phyloP scores from a whole-genome alignment of 1,140 invertebrate genomes.

The Araneus ventricosus region DNA sequence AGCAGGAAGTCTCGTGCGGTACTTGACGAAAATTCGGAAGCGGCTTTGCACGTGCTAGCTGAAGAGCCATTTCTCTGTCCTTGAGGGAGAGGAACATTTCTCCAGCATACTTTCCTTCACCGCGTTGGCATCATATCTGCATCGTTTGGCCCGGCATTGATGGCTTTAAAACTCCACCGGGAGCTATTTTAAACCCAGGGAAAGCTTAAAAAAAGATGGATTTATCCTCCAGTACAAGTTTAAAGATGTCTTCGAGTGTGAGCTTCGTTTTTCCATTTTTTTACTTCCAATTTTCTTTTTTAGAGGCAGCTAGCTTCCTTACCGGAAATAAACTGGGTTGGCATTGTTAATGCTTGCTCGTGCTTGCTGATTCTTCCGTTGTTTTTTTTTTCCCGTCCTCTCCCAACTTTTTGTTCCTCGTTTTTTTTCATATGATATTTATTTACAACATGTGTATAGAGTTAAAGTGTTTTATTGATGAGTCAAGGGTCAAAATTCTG shows the following conservation, averaged over 20 bases:
- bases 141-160: constrained; percentile 33
- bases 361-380: not conserved
- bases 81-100: not conserved
- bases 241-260: not conserved
- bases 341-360: constrained; percentile 53
- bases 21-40: constrained; percentile 32
- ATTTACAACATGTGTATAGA: constrained; percentile 55
- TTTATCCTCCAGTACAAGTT: constrained; percentile 28
- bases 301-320: constrained; percentile 41
- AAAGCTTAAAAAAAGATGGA: constrained; percentile 35
- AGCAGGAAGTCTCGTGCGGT: not conserved
- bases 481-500: constrained; percentile 56
- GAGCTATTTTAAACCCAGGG: constrained; percentile 39
- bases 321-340: constrained; percentile 60
- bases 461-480: constrained; percentile 58
- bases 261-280: not conserved
- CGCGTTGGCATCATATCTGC: constrained; percentile 65
- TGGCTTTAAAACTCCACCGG: not conserved
- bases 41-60: constrained; percentile 32
- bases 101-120: constrained; percentile 15
- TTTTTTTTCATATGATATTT: constrained; percentile 33
- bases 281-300: not conserved
- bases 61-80: constrained; percentile 46
- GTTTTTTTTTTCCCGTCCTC: not conserved
- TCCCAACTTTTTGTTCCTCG: not conserved